Base-by-base conservation (phyloP, 1,140 invertebrate genomes). In the Atopsyche davidsoni region DNA sequence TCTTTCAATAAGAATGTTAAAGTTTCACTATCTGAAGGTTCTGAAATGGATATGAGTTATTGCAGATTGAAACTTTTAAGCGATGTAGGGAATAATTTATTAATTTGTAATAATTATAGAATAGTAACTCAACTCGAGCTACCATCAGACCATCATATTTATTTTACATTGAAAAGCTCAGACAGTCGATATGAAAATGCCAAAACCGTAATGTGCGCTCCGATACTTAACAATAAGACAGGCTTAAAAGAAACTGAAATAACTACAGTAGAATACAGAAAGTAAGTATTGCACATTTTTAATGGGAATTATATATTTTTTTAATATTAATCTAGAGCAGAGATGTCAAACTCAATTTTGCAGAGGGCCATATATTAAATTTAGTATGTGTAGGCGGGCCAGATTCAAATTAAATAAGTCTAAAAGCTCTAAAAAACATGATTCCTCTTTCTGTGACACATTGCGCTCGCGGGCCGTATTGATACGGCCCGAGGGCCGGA, bases 161-260 rank as follows among this genome's bases (percentile, higher is more conserved):
- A 57, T 36, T 49, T 57, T 22, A 52, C 55, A 21, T 32, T 11
- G 28, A 57, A 53, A 42, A 49, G 46, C 18, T 11, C 19, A 9
- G 41, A 45, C 14, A 32, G 10, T 18, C 17, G 45, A 41, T 17
- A 34, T 41, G 9, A 45, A n/a, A 36, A 19, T 16, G 22, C 14
- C 4, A 18, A 4, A 4, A 25, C 39, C 21, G 16, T 57, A 35
- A 13, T 54, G n/a, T 56, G 54, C 16, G 49, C 45, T 24, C 49
- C 55, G n/a, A 50, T 53, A 10, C 13, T 57, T 3, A 57, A 53
- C 23, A 19, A 10, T 1, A 52, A 51, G 45, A 52, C 32, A 17
- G 46, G 50, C 1, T 3, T 35, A 6, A 57, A 57, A 46, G 55
- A 57, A 46, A 45, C 1, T 14, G 19, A 49, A 35, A 10, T 49